These are phyloP conservation scores for Hypomecis atomaria DNA, from an alignment of 2,888 invertebrate genomes.

Conservation along the genomic window DNA sequence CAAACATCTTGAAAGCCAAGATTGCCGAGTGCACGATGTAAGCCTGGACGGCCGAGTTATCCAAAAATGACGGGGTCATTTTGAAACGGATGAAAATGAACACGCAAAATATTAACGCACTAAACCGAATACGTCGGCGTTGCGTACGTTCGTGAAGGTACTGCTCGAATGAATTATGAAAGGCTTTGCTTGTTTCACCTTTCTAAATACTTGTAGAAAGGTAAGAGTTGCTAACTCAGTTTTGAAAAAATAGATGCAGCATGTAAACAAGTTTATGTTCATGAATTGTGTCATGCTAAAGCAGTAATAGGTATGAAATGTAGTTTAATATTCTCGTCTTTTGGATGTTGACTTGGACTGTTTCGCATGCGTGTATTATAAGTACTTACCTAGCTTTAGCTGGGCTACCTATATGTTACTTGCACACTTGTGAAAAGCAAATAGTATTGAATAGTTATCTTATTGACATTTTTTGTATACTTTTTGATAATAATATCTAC, in stretches of 20 bases:
- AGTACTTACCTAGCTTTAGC: no score
- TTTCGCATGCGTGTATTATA: no score
- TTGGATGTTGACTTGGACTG: no score
- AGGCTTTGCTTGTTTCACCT: neutral
- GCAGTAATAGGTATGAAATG: no score
- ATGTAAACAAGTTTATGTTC: neutral
- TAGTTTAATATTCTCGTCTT: no score
- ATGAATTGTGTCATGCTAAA: no score
- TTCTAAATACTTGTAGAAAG: slow-evolving; percentile 4
- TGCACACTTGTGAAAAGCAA: no score
- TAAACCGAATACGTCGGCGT: neutral
- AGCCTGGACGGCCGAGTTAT: slow-evolving; percentile 61
- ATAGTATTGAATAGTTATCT: no score
- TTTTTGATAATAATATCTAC: no score
- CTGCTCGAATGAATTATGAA: slow-evolving; percentile 25
- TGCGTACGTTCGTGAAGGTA: slow-evolving; percentile 23
- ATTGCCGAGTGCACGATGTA: slow-evolving; percentile 69
- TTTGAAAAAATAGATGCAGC: neutral
- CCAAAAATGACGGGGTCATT: slow-evolving; percentile 58
- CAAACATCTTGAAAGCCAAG: slow-evolving; percentile 65
- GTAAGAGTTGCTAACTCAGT: neutral
- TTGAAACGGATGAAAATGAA: slow-evolving; percentile 34
- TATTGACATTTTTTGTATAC: no score
- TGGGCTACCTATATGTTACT: no score
- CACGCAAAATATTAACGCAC: slow-evolving; percentile 21